Conservation (phyloP, 2,113 vertebrate genomes). For the Oreochromis tanganicae region DNA sequence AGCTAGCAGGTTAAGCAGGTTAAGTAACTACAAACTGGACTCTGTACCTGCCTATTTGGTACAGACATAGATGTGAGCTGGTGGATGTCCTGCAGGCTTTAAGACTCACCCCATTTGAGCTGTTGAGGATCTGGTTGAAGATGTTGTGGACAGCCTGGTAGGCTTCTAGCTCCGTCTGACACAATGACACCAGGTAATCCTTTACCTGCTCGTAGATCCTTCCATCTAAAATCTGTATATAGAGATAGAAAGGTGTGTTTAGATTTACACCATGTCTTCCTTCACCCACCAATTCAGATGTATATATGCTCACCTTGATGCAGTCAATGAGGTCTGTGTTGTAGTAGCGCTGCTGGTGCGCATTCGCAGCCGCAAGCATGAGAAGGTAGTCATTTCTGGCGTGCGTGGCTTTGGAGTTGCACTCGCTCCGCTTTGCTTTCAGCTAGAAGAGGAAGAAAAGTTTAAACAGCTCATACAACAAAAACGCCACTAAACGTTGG, state of each 20-base stretch:
- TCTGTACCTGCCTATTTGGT: background rate
- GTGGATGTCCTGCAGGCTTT: background rate
- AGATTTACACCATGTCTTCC: background rate
- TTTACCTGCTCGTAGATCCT: constrained; percentile 88
- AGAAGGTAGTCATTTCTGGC: constrained; percentile 96
- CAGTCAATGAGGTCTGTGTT: constrained; percentile 86
- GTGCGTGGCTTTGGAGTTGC: constrained; percentile 91
- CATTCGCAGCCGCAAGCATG: constrained; percentile 89
- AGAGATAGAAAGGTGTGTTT: background rate
- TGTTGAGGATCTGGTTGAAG: constrained; percentile 85
- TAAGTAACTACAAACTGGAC: background rate
- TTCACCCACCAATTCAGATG: background rate
- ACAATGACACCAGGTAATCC: constrained; percentile 92
- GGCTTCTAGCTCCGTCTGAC: constrained; percentile 86
- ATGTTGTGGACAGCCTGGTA: constrained; percentile 85
- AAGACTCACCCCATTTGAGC: constrained; percentile 81
- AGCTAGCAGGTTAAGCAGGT: background rate
- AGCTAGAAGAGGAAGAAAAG: constrained; percentile 70
- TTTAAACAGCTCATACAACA: background rate
- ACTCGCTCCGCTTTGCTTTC: constrained; percentile 92
- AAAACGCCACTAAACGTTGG: accelerated
- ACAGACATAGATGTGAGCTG: background rate
- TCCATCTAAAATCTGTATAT: constrained; percentile 83
- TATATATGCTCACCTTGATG: constrained; percentile 63
- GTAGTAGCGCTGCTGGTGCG: constrained; percentile 95